These are phyloP conservation scores for Sipunculus nudus DNA, from an alignment of 2,888 invertebrate genomes.

Conservation along the genomic window DNA sequence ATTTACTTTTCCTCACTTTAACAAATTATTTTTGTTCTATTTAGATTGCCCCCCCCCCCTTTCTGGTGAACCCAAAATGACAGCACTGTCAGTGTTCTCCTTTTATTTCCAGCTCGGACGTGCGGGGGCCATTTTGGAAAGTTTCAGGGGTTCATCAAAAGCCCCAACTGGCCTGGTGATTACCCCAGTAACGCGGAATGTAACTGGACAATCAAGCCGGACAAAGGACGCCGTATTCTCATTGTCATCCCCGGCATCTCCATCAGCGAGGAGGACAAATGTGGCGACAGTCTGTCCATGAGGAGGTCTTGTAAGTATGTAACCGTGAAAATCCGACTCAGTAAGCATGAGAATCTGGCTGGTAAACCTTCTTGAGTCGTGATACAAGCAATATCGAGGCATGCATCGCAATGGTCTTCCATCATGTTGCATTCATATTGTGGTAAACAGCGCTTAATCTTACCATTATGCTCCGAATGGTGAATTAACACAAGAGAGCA, in stretches of 20 bases:
- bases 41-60: too few relatives aligned
- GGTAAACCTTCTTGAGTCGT: too few relatives aligned
- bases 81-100: too few relatives aligned
- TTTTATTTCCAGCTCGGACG: slow-evolving; percentile 45
- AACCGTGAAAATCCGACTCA: background rate
- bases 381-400: too few relatives aligned
- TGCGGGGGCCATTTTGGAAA: slow-evolving; percentile 55
- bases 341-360: background rate
- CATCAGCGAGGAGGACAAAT: slow-evolving; percentile 61
- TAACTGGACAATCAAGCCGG: slow-evolving; percentile 66
- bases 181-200: slow-evolving; percentile 67
- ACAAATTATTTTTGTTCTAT: too few relatives aligned
- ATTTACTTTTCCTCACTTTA: too few relatives aligned
- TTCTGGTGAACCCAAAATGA: too few relatives aligned
- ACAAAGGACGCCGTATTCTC: slow-evolving; percentile 63
- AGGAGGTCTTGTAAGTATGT: slow-evolving; percentile 62
- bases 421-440: too few relatives aligned
- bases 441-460: too few relatives aligned
- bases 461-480: too few relatives aligned
- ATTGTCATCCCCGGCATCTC: slow-evolving; percentile 67
- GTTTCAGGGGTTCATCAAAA: slow-evolving; percentile 64
- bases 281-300: slow-evolving; percentile 67
- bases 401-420: too few relatives aligned
- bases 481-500: too few relatives aligned
- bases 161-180: slow-evolving; percentile 68